phyloP scores from a whole-genome alignment of 2,797 vertebrate genomes.

The Alosa sapidissima region DNA sequence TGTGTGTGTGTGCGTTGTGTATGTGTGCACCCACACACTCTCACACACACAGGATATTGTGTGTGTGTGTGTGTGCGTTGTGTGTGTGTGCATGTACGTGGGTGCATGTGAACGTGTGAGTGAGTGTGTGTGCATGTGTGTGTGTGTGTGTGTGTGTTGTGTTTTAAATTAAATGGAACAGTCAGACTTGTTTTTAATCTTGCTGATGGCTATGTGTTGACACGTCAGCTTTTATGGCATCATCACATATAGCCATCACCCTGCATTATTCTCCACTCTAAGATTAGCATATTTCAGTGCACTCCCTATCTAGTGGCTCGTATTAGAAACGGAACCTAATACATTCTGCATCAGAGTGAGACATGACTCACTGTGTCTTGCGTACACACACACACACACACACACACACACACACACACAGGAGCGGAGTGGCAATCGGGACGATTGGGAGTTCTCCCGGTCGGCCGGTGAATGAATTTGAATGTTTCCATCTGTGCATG shows the following conservation, averaged over 20 bases:
- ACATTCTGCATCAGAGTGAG: not conserved
- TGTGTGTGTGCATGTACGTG: not conserved
- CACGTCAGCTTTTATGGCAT: not conserved
- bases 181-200: not conserved
- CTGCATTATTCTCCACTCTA: too few relatives aligned
- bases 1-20: not conserved
- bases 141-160: not conserved
- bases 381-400: not conserved
- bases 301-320: not conserved
- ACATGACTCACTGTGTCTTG: not conserved
- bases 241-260: not conserved
- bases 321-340: not conserved
- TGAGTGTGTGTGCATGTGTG: not conserved
- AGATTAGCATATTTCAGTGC: not conserved
- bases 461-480: too few relatives aligned
- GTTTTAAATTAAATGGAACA: not conserved
- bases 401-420: not conserved
- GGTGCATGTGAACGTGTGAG: not conserved
- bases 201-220: not conserved
- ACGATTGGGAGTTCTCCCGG: too few relatives aligned
- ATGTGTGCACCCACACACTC: too few relatives aligned
- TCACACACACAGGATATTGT: too few relatives aligned
- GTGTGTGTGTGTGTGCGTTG: too few relatives aligned
- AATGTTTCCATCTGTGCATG: too few relatives aligned
- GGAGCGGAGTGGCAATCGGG: too few relatives aligned